Conservation (phyloP, 2,113 vertebrate species). For the Mystacornis crossleyi region DNA sequence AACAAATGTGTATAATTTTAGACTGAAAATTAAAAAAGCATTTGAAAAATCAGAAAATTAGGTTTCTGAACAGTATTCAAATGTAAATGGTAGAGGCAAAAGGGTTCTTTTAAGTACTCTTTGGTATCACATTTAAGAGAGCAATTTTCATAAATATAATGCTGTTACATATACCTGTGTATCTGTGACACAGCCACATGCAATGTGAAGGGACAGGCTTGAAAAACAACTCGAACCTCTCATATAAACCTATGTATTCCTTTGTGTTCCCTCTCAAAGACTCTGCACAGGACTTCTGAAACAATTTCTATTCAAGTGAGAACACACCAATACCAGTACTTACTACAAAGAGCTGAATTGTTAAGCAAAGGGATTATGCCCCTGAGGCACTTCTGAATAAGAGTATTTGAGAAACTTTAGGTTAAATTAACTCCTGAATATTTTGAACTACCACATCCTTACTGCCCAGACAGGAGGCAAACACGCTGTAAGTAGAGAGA, state of each 20-base stretch:
- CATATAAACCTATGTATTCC: neutral
- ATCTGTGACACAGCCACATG: neutral
- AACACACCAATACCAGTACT: neutral
- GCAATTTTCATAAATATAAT: neutral
- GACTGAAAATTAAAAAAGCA: neutral
- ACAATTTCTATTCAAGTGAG: neutral
- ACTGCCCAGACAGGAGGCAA: neutral
- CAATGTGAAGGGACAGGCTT: neutral
- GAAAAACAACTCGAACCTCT: neutral
- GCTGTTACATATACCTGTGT: neutral
- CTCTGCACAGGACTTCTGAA: neutral
- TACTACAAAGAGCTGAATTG: neutral
- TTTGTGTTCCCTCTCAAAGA: neutral
- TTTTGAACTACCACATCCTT: neutral
- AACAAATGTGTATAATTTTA: neutral
- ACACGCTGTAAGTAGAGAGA: neutral
- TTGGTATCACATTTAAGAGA: neutral
- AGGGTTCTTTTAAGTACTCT: neutral
- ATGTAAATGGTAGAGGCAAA: neutral
- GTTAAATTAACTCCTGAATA: neutral
- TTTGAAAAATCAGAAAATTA: neutral
- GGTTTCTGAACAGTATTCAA: neutral
- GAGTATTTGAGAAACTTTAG: neutral
- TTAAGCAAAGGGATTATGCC: neutral
- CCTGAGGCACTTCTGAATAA: neutral